Base-by-base conservation (phyloP, 2,113 vertebrate genomes). In the Pseudorasbora parva region DNA sequence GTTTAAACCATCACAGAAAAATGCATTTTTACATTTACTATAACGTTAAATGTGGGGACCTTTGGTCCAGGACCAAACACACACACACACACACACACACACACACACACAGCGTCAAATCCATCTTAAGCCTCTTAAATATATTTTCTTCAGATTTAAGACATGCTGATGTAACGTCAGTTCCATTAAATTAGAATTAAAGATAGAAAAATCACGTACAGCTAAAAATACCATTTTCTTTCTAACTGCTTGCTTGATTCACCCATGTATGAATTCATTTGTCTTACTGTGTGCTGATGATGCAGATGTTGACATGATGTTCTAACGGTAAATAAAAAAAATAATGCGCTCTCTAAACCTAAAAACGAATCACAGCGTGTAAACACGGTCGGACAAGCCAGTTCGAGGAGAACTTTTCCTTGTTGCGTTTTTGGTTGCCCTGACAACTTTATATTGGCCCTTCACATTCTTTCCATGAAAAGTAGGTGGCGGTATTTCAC, bases 261-360 rank as follows among this genome's bases (percentile, higher is more conserved):
- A 62, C 25, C 59, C 25, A 62, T 27, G 59, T 27, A 62, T 64
- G 6, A 30, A 17, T 62, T 12, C 19, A 27, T 11, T 9, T 45
- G 56, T 51, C 27, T 82, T 73, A 68, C 73, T 69, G 41, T 82
- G 62, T 15, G 57, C 30, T 68, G 68, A 79, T 27, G 30, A 33
- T 30, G 54, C 15, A 33, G 73, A 0, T 75, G 27, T 37, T 9
- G 47, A 75, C 73, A 75, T 56, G 73, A 7, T 75, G 17, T 49
- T 75, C 47, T 27, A 15, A 54, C 9, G 10, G 27, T 19, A 37
- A 68, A 66, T 33, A 33, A 9, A 17, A 21, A 68, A 21, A 68
- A 37, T 3, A 21, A 9, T 1, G 30, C 7, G 33, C 15, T 66
- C 15, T 30, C 64, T 37, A 68, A 68, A 37, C 33, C 15, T 41